Base-by-base conservation (phyloP, 1,140 invertebrate genomes). In the Ceratina australensis region DNA sequence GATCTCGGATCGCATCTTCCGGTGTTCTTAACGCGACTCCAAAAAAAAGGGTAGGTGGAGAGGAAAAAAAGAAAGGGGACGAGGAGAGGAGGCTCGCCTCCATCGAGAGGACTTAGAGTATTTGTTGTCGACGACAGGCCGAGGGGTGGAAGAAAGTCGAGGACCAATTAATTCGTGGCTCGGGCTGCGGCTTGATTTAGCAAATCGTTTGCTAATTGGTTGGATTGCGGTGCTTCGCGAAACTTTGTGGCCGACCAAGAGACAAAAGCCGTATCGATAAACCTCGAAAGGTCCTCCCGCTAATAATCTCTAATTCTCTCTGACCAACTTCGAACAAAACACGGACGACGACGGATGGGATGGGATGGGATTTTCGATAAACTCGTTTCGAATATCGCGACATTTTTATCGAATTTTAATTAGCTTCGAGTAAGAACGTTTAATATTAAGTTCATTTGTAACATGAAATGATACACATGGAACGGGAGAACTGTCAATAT, bases 131-230 rank as follows among this genome's bases (percentile, higher is more conserved):
- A 63, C 28, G 74, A 71, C 67, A 71, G 28, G 20, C 16, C 16
- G 26, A 33, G 28, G 28, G 47, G 26, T 22, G 50, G 52, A 69
- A 68, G 68, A 64, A 78, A 78, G 68, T 78, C 75, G 75, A 78
- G 75, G 20, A 72, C 75, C 75, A 78, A 78, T 78, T 78, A 78
- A 78, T 72, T 78, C 75, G 68, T 72, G 75, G 75, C 33, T 42
- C 33, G 33, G 33, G 33, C 68, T 57, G 60, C 59, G 60, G 60
- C 75, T 78, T 72, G 75, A 78, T 78, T 78, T 78, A 78, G 50
- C 75, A 78, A 78, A 78, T 78, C 68, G 75, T 78, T 42, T 71
- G 59, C 60, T 78, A 78, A 78, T 78, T 78, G 75, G 75, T 64
- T 50, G 60, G 60, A 78, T 78, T 78, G 75, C 75, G 75, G 75